Evolutionary conservation across 2,113 vertebrate genomes (phyloP).

Genomic region (Cephalopterus ornatus): DNA sequence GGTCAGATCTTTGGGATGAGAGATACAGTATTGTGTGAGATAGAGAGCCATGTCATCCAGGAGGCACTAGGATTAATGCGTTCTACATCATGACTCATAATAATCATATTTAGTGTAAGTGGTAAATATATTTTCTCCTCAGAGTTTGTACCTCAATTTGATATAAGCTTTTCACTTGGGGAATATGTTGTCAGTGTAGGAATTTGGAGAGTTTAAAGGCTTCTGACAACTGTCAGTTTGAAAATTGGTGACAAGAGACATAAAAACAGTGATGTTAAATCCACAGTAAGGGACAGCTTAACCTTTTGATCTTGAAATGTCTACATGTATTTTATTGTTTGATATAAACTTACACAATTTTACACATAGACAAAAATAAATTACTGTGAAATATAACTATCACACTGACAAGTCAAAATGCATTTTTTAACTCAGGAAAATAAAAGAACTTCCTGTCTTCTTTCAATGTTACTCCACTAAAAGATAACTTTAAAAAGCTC

Average conservation of each 20-base stretch:
- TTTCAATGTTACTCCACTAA: neutral
- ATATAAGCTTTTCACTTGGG: neutral
- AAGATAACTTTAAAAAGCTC: neutral
- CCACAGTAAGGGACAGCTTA: neutral
- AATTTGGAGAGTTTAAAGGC: neutral
- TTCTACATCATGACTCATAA: neutral
- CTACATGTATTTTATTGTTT: neutral
- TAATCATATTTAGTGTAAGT: neutral
- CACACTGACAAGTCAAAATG: neutral
- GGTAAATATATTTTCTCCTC: neutral
- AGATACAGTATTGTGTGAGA: neutral
- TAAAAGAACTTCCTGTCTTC: neutral
- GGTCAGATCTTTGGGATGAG: conserved; percentile 23
- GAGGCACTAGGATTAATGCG: neutral
- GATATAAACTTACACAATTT: neutral
- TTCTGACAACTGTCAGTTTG: neutral
- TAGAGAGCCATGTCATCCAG: neutral
- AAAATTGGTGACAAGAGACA: neutral
- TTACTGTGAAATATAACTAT: neutral
- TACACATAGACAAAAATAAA: neutral
- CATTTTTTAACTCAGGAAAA: neutral
- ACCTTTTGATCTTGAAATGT: neutral
- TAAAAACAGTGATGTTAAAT: neutral
- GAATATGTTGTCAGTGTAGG: neutral
- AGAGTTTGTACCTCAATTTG: neutral